Conservation (phyloP, 2,113 vertebrate genomes). For the Cepphus grylle region DNA sequence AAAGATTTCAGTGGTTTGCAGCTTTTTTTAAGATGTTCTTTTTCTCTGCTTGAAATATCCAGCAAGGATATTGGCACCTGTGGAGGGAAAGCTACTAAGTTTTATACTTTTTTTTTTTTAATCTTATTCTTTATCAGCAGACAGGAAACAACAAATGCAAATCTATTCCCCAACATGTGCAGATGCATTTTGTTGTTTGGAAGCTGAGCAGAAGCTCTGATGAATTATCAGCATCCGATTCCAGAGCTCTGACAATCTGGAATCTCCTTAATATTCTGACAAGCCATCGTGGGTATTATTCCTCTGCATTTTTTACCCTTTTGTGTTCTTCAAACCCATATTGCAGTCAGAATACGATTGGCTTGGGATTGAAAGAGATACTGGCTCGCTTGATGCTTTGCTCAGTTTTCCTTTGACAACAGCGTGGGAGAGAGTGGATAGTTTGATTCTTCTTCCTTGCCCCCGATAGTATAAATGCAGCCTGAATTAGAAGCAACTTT, state of each 20-base stretch:
- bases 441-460: not conserved
- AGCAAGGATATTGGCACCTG: not conserved
- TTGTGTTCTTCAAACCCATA: not conserved
- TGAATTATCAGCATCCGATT: constrained; percentile 15
- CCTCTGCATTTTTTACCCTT: not conserved
- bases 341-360: constrained; percentile 1
- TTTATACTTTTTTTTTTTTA: not conserved
- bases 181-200: not conserved
- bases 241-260: constrained; percentile 6
- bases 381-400: not conserved
- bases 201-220: constrained; percentile 18
- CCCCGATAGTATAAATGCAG: not conserved
- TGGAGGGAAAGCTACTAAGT: not conserved
- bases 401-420: not conserved
- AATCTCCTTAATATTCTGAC: constrained; percentile 36
- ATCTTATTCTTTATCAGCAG: not conserved
- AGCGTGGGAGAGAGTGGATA: not conserved
- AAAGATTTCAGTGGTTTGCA: not conserved
- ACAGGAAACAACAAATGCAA: constrained; percentile 1
- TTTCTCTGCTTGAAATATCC: not conserved
- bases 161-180: not conserved
- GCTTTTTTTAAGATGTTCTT: not conserved
- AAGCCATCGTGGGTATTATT: not conserved
- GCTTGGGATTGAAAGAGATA: not conserved
- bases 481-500: not conserved